Base-by-base conservation (phyloP, 2,888 invertebrate genomes). In the Kryphioiulus occultus region DNA sequence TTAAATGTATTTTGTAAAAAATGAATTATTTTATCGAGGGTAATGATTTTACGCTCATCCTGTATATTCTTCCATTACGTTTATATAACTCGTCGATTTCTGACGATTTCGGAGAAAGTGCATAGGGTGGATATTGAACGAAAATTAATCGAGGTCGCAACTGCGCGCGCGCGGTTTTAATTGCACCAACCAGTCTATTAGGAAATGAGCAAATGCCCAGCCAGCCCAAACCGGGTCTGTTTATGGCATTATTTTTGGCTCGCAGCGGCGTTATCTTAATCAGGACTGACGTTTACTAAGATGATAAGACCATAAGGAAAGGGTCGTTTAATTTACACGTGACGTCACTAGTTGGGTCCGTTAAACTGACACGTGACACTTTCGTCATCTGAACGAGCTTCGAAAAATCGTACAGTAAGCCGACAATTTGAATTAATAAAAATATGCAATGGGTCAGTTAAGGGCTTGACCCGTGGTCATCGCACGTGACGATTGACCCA, bases 141-240 rank as follows among this genome's bases (percentile, higher is more conserved):
- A 47, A 59, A 59, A 1, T 3, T n/a, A 59, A 59, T n/a, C n/a
- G 59, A 0, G n/a, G 22, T 4, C n/a, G 7, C 7, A 59, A 59
- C n/a, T 59, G 59, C 59, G 59, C 59, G n/a, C 9, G 59, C 59
- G 59, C n/a, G 59, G 1, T 59, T 59, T 59, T 59, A 59, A 59
- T 59, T n/a, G 59, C 59, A n/a, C 9, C 4, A 15, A n/a, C 3
- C 2, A n/a, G 59, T 59, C 59, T 59, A 59, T 59, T 59, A 59
- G 59, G 59, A 59, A 59, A 59, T 59, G 59, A 59, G 59, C 59
- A 59, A 59, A n/a, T 59, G 59, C n/a, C 59, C 59, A n/a, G 59
- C 59, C 19, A 59, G n/a, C 59, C 59, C 59, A 59, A 59, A 59
- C 19, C n/a, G 59, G n/a, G n/a, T n/a, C 22, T 59, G 59, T 59